phyloP scores from a whole-genome alignment of 2,888 invertebrate species.

The Pyrrhia umbra region DNA sequence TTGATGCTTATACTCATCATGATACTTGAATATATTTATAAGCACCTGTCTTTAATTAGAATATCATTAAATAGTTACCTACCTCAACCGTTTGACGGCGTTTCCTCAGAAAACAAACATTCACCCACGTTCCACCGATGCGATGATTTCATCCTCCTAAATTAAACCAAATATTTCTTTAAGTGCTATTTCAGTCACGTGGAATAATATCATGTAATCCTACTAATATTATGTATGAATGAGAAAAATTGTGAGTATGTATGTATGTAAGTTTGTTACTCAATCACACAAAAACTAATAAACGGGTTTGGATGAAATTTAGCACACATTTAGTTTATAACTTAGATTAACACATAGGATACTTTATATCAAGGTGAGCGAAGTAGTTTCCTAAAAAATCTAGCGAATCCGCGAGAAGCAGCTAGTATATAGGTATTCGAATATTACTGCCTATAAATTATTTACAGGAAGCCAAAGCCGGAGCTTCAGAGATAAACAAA shows the following conservation, averaged over 20 bases:
- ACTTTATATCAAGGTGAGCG: too few relatives aligned
- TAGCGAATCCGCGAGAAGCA: too few relatives aligned
- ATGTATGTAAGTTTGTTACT: too few relatives aligned
- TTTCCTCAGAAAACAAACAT: slow-evolving; percentile 17
- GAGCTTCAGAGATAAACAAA: slow-evolving; percentile 31
- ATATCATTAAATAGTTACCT: neutral
- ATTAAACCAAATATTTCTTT: slow-evolving; percentile 37
- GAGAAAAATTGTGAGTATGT: too few relatives aligned
- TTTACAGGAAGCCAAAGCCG: slow-evolving; percentile 37
- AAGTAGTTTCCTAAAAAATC: too few relatives aligned
- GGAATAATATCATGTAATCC: too few relatives aligned
- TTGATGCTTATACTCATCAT: too few relatives aligned
- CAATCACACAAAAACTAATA: too few relatives aligned
- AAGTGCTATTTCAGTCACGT: slow-evolving; percentile 32
- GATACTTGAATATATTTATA: neutral
- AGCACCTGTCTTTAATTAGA: too few relatives aligned
- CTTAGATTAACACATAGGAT: neutral
- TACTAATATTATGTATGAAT: too few relatives aligned
- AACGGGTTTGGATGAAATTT: too few relatives aligned
- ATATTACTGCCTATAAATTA: slow-evolving; percentile 8
- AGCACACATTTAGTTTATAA: too few relatives aligned
- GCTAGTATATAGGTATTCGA: neutral
- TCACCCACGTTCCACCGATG: slow-evolving; percentile 28
- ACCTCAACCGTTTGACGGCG: neutral
- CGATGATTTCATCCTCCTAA: slow-evolving; percentile 26